Evolutionary conservation across 2,797 vertebrate species (phyloP).

Genomic region (Microctenopoma steveboyesi): DNA sequence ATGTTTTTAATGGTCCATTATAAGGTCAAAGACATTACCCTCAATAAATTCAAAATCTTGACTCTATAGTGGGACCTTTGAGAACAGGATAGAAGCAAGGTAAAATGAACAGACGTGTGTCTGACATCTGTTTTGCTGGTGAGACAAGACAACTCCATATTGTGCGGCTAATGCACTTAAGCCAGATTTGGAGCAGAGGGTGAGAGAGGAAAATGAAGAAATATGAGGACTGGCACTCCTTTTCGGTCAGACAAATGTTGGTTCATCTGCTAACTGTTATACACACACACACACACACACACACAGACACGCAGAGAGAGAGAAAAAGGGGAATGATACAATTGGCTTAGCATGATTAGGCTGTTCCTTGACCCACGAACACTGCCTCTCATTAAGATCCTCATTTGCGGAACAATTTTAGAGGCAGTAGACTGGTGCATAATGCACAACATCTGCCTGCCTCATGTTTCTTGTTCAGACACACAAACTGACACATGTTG

Average conservation of each 20-base stretch:
- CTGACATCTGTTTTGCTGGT: constrained; percentile 72
- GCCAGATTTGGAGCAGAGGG: constrained; percentile 65
- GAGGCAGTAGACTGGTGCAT: constrained; percentile 81
- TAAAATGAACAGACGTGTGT: constrained; percentile 51
- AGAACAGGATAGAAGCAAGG: constrained; percentile 24
- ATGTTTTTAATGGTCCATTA: constrained; percentile 44
- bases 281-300: constrained; percentile 1
- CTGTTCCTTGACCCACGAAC: constrained; percentile 81
- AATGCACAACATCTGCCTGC: constrained; percentile 83
- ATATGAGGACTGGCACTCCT: constrained; percentile 71
- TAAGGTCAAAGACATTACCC: constrained; percentile 45
- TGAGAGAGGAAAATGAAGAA: constrained; percentile 70
- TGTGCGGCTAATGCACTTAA: constrained; percentile 72
- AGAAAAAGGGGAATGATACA: constrained; percentile 59
- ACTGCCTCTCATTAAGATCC: constrained; percentile 81
- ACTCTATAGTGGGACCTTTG: constrained; percentile 32
- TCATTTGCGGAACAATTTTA: constrained; percentile 82
- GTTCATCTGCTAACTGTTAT: constrained; percentile 71
- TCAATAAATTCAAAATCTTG: constrained; percentile 25
- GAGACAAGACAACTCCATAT: constrained; percentile 73
- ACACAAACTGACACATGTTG: constrained; percentile 72
- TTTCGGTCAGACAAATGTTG: constrained; percentile 73
- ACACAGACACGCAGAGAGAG: not conserved
- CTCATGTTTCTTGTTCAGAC: constrained; percentile 70
- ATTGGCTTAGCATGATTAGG: constrained; percentile 82